These are phyloP conservation scores for Hippopotamus amphibius DNA, from an alignment of 2,113 vertebrate species.

Conservation along the genomic window DNA sequence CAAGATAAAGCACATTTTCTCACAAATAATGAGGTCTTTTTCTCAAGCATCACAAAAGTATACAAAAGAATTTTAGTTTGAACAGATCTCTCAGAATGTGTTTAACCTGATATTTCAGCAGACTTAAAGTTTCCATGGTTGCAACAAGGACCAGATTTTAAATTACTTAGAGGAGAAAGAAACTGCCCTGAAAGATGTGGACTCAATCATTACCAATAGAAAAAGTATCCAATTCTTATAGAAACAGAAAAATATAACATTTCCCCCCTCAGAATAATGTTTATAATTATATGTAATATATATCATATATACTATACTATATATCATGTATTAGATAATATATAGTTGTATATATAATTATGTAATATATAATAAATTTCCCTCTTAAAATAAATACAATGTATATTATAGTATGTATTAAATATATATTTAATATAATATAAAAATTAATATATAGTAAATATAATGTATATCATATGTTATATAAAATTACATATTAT, in stretches of 20 bases:
- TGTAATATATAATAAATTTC: conserved; percentile 67
- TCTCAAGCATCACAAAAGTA: conserved; percentile 85
- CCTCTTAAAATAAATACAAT: conserved; percentile 54
- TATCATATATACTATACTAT: neutral
- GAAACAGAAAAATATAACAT: conserved; percentile 83
- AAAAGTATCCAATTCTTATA: conserved; percentile 79
- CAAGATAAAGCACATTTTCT: conserved; percentile 83
- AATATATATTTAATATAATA: neutral
- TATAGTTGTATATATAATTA: neutral
- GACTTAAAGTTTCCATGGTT: conserved; percentile 79
- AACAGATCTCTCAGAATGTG: conserved; percentile 87
- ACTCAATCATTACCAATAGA: conserved; percentile 72
- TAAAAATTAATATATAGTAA: neutral
- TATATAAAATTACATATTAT: neutral
- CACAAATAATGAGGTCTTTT: conserved; percentile 85
- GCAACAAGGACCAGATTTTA: conserved; percentile 81
- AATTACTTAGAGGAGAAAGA: conserved; percentile 78
- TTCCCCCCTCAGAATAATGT: conserved; percentile 72
- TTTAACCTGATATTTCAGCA: conserved; percentile 84
- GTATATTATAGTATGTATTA: neutral
- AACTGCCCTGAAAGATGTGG: conserved; percentile 78
- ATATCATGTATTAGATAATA: neutral
- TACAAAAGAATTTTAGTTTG: conserved; percentile 81
- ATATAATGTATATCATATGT: conserved; percentile 68
- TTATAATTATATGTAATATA: conserved; percentile 45